A percentile compares a stretch with the other conserved stretches of the same genome.
phyloP scores from a whole-genome alignment of 2,888 invertebrate species.

The Tanypteryx hageni region DNA sequence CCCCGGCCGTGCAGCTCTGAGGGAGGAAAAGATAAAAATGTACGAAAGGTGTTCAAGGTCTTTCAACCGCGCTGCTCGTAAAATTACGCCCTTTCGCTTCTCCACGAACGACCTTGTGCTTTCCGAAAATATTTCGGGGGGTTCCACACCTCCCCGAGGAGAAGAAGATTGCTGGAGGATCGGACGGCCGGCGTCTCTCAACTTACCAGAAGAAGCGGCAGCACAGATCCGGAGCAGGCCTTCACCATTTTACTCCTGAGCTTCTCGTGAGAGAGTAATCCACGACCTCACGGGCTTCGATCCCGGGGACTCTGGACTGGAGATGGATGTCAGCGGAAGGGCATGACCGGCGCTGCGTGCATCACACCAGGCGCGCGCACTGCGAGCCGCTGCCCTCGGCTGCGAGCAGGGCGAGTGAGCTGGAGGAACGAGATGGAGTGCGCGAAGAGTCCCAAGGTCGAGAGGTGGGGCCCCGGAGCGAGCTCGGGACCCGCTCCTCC shows the following conservation, averaged over 20 bases:
- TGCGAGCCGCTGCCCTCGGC: conserved; percentile 11
- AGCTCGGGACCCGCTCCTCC: background rate
- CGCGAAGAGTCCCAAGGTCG: background rate
- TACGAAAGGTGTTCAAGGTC: background rate
- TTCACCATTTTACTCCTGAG: conserved; percentile 21
- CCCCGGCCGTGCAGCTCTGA: background rate
- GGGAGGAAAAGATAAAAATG: background rate
- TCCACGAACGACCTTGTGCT: background rate
- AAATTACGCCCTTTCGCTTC: background rate
- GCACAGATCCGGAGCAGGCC: background rate
- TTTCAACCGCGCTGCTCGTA: background rate
- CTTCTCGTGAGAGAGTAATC: conserved; percentile 25
- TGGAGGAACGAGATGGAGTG: background rate
- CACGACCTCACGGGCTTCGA: conserved; percentile 29
- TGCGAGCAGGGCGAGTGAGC: conserved; percentile 12
- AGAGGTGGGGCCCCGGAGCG: background rate
- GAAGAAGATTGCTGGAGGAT: background rate
- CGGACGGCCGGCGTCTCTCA: background rate
- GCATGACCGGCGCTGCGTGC: conserved; percentile 7
- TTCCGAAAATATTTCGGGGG: background rate
- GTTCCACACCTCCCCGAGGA: background rate
- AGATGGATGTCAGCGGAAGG: background rate
- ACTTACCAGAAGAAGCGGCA: conserved; percentile 12
- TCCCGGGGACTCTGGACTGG: conserved; percentile 8
- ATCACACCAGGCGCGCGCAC: background rate